Percentiles rank a stretch among this genome's conserved stretches.
These are phyloP conservation scores for Muntiacus reevesi DNA, from an alignment of 2,113 vertebrate genomes.

Conservation along the genomic window DNA sequence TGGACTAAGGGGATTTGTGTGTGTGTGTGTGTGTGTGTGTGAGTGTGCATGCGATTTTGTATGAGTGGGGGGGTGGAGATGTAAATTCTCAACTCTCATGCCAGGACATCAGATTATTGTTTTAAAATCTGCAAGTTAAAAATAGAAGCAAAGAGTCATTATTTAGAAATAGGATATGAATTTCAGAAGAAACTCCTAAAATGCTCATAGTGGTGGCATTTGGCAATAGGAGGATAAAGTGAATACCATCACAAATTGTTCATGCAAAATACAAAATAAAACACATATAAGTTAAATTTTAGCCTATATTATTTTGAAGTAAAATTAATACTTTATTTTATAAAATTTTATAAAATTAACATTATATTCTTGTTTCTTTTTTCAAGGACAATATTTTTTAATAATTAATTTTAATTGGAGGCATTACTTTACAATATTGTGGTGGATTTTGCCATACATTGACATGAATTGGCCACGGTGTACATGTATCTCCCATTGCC, in stretches of 20 bases:
- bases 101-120: not conserved
- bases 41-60: not conserved
- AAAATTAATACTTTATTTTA: not conserved
- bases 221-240: not conserved
- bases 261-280: not conserved
- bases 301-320: not conserved
- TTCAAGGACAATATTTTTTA: not conserved
- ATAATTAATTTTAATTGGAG: not conserved
- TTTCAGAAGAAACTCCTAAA: not conserved
- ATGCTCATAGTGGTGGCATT: not conserved
- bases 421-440: not conserved
- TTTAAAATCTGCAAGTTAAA: not conserved
- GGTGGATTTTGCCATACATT: not conserved
- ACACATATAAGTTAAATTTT: not conserved
- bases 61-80: not conserved
- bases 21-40: not conserved
- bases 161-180: not conserved
- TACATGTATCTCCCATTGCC: rapidly evolving
- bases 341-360: not conserved
- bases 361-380: not conserved
- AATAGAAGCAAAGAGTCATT: not conserved
- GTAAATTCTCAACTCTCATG: not conserved
- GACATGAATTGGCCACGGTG: not conserved
- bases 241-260: not conserved
- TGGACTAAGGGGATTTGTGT: too few relatives aligned